Percentiles rank a stretch among this genome's conserved stretches.
These are phyloP conservation scores for Ochropleura leucogaster DNA, from an alignment of 2,888 invertebrate species.

Conservation along the genomic window DNA sequence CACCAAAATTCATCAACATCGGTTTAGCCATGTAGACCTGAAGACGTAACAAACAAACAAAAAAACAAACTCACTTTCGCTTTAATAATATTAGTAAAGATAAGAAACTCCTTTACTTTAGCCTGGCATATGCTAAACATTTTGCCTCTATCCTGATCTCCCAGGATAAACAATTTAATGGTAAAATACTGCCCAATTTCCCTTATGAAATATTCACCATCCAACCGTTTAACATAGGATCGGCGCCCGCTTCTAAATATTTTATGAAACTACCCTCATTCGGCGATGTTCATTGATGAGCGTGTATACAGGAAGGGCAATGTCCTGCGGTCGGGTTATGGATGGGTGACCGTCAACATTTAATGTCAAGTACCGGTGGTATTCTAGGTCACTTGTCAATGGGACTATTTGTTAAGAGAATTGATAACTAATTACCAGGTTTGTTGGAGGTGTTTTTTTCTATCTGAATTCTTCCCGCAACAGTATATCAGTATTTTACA, in stretches of 20 bases:
- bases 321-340: constrained; percentile 28
- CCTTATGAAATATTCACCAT: constrained; percentile 15
- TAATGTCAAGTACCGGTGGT: neutral
- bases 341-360: constrained; percentile 35
- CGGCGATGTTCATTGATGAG: constrained; percentile 24
- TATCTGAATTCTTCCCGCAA: no score
- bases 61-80: no score
- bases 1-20: no score
- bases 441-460: neutral
- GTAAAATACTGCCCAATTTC: neutral
- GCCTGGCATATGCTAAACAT: neutral
- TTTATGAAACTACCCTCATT: constrained; percentile 29
- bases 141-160: neutral
- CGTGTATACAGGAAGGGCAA: neutral
- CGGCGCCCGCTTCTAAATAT: constrained; percentile 37
- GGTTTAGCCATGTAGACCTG: no score
- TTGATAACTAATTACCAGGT: neutral
- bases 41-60: no score
- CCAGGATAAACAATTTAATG: constrained; percentile 15
- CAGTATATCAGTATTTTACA: no score
- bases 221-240: constrained; percentile 15
- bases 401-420: neutral
- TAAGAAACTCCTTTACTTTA: no score
- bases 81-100: no score
- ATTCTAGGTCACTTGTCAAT: neutral